Evolutionary conservation across 2,797 vertebrate species (phyloP).

Genomic region (Pangasius larnaudii): DNA sequence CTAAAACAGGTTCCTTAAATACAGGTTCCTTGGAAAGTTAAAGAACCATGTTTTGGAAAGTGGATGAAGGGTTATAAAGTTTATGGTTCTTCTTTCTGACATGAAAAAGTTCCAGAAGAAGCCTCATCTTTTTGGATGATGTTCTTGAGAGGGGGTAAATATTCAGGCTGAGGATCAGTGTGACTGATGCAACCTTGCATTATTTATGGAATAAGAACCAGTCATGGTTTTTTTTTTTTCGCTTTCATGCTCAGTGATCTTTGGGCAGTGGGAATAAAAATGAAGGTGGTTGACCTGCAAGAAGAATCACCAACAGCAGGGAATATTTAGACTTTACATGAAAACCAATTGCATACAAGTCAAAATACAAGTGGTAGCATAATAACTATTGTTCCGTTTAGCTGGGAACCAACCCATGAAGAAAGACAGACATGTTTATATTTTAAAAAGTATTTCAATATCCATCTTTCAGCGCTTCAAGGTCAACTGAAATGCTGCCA

Average conservation of each 20-base stretch:
- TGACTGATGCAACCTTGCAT: conserved; percentile 22
- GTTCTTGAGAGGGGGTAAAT: conserved; percentile 22
- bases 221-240: not conserved
- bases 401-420: not conserved
- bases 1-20: not conserved
- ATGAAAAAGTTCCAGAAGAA: conserved; percentile 9
- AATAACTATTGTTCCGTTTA: not conserved
- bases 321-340: not conserved
- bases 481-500: conserved; percentile 14
- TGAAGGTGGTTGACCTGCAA: not conserved
- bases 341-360: not conserved
- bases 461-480: conserved; percentile 6
- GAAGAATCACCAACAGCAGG: not conserved
- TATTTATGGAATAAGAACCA: conserved; percentile 37
- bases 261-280: not conserved
- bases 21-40: not conserved
- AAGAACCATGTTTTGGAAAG: not conserved
- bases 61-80: not conserved
- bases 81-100: not conserved
- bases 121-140: conserved; percentile 19
- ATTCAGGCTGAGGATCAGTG: conserved; percentile 11
- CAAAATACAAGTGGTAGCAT: not conserved
- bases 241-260: not conserved
- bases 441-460: not conserved
- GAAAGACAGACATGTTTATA: not conserved